A percentile compares a stretch with the other conserved stretches of the same genome.
phyloP scores from a whole-genome alignment of 2,113 vertebrate genomes.

The Sphaerodactylus townsendi region DNA sequence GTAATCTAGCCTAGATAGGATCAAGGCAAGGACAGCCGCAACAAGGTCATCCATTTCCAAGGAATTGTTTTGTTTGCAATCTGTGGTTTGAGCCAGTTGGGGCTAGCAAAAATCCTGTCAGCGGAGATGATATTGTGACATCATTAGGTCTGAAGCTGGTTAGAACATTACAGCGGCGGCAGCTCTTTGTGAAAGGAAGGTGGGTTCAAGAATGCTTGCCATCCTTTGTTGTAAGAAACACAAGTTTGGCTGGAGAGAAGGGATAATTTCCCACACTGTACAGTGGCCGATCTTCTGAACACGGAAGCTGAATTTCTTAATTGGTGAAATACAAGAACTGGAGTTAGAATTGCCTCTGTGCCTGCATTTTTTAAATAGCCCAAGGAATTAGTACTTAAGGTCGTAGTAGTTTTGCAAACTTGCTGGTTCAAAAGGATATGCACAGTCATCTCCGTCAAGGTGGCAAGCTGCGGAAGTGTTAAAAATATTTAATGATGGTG shows the following conservation, averaged over 20 bases:
- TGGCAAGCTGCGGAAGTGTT: neutral
- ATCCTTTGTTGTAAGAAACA: too few species aligned
- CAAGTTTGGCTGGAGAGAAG: neutral
- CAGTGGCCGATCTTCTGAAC: neutral
- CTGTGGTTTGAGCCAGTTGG: neutral
- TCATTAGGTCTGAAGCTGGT: neutral
- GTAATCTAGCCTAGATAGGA: too few species aligned
- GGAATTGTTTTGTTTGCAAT: neutral
- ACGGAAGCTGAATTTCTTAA: neutral
- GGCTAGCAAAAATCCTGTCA: too few species aligned
- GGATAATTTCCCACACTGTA: neutral
- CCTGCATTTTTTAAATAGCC: neutral
- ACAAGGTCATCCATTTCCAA: too few species aligned
- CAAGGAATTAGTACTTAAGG: neutral
- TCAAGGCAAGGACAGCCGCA: too few species aligned
- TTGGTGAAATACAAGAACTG: neutral
- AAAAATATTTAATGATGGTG: neutral
- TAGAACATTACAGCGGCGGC: neutral
- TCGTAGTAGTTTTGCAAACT: too few species aligned
- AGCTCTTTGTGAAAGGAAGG: neutral
- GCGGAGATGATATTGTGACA: too few species aligned
- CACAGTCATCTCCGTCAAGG: neutral
- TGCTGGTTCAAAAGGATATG: too few species aligned
- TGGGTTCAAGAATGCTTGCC: neutral
- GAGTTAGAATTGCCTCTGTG: neutral